phyloP scores from a whole-genome alignment of 2,113 vertebrate species.

The Bubo scandiacus region DNA sequence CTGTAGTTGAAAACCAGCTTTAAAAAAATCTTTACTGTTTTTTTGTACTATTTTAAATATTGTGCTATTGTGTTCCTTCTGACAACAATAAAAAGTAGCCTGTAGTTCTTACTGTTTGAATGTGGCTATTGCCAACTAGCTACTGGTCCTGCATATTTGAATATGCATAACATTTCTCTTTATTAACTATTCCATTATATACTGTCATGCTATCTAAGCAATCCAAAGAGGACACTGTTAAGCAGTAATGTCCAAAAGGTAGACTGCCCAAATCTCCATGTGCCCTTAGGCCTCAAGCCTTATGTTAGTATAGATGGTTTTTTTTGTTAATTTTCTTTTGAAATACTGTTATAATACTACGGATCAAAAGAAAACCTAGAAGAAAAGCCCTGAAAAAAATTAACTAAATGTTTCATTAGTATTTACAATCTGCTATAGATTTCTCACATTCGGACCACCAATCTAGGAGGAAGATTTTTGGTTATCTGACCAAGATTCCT shows the following conservation, averaged over 20 bases:
- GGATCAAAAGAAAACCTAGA: background rate
- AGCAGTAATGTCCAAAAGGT: background rate
- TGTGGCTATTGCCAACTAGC: background rate
- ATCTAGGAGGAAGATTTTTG: background rate
- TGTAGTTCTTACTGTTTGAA: background rate
- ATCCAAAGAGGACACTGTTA: background rate
- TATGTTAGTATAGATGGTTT: background rate
- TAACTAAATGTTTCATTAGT: background rate
- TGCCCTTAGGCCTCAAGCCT: background rate
- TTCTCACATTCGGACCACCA: background rate
- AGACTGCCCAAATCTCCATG: background rate
- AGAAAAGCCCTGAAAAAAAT: background rate
- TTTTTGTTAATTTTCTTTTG: background rate
- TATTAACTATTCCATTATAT: background rate
- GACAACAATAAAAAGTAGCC: background rate
- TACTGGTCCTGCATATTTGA: background rate
- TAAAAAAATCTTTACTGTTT: accelerated
- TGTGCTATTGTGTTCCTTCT: background rate
- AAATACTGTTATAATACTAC: background rate
- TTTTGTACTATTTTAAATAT: background rate
- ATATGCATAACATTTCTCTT: background rate
- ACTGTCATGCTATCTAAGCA: background rate
- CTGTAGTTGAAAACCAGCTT: background rate
- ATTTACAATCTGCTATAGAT: background rate
- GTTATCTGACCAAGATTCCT: background rate